phyloP scores from a whole-genome alignment of 2,888 invertebrate genomes.

The Macrophya alboannulata region DNA sequence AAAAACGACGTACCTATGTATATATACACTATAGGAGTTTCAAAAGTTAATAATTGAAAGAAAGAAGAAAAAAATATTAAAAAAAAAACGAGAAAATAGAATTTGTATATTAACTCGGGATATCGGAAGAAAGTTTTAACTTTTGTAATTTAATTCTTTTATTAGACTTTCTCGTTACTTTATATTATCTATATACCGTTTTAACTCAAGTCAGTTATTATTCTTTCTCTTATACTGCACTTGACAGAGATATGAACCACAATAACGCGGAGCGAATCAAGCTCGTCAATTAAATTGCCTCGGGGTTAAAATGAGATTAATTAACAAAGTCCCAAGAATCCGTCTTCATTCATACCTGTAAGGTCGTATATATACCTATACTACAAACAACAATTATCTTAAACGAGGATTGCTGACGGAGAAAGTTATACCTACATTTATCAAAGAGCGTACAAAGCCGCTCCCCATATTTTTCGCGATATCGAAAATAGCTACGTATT shows the following conservation, averaged over 20 bases:
- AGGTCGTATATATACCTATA: background rate
- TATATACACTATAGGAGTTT: background rate
- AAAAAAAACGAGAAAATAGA: background rate
- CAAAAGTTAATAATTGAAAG: slow-evolving; percentile 8
- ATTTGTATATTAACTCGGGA: background rate
- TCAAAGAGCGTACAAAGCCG: background rate
- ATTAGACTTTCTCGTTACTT: background rate
- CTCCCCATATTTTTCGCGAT: background rate
- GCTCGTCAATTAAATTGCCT: background rate
- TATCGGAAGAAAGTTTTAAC: background rate
- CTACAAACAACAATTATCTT: slow-evolving; percentile 17
- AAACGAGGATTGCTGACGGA: background rate
- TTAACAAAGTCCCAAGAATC: slow-evolving; percentile 20
- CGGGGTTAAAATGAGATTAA: slow-evolving; percentile 16
- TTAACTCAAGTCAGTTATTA: background rate
- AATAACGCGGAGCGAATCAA: background rate
- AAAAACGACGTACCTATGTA: background rate
- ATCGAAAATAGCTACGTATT: background rate
- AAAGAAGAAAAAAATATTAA: background rate
- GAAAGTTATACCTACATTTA: slow-evolving; percentile 16
- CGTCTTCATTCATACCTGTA: slow-evolving; percentile 19
- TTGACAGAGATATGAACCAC: background rate
- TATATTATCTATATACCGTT: background rate
- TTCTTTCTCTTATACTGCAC: background rate
- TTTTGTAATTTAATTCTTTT: slow-evolving; percentile 24